phyloP scores from a whole-genome alignment of 2,797 vertebrate species.

The Euphonia xanthogaster region DNA sequence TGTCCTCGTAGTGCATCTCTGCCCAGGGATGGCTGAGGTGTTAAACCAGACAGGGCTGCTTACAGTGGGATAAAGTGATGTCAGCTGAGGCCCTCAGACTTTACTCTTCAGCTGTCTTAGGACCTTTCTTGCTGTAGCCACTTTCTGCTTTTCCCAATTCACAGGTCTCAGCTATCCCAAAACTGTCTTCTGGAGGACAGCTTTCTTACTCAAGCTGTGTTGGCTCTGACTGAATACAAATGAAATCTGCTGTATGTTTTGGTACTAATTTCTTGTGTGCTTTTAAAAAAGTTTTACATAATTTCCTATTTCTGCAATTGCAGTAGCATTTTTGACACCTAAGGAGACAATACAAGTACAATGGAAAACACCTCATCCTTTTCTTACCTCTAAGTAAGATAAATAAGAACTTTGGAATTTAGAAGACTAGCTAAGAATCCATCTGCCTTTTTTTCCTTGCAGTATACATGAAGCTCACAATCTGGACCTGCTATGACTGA shows the following conservation, averaged over 20 bases:
- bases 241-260: neutral
- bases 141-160: neutral
- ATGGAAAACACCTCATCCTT: neutral
- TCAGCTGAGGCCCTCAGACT: neutral
- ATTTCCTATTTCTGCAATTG: neutral
- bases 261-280: neutral
- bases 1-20: neutral
- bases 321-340: neutral
- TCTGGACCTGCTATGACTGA: slow-evolving; percentile 85
- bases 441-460: neutral
- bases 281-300: neutral
- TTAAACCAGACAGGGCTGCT: neutral
- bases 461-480: slow-evolving; percentile 54
- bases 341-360: neutral
- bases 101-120: neutral
- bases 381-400: neutral
- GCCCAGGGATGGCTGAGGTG: neutral
- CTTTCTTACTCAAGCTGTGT: neutral
- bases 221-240: neutral
- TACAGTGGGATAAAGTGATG: neutral
- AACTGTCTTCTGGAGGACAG: neutral
- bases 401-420: neutral
- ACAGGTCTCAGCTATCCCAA: neutral
- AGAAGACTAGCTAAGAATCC: neutral
- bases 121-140: neutral